Conservation (phyloP, 92 coral and sea anemone genomes). For the Umimayanthus chanpuru region DNA sequence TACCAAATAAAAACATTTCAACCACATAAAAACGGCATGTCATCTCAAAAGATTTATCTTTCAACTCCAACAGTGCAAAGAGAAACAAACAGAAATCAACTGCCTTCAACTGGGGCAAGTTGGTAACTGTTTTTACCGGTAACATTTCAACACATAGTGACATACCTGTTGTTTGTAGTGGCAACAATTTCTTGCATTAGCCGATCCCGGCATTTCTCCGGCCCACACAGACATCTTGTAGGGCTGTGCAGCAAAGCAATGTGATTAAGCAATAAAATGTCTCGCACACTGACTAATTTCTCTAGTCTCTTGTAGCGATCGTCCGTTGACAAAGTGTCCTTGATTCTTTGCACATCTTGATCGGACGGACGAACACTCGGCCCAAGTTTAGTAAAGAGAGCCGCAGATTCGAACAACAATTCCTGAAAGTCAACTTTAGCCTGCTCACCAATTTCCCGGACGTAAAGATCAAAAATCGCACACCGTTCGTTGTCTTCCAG, state of each 20-base stretch:
- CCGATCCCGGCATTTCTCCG: constrained; percentile 93
- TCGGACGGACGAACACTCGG: constrained; percentile 82
- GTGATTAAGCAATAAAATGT: constrained; percentile 87
- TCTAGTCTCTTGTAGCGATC: constrained; percentile 91
- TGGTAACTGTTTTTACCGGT: neutral
- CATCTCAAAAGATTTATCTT: constrained; percentile 26
- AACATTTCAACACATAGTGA: constrained; percentile 27
- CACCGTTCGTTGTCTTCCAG: constrained; percentile 79
- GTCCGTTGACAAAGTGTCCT: constrained; percentile 79
- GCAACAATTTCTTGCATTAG: constrained; percentile 98
- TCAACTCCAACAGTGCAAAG: constrained; percentile 30
- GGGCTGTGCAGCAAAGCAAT: constrained; percentile 95
- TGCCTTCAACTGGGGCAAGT: constrained; percentile 32
- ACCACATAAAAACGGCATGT: constrained; percentile 26
- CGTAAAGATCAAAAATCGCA: constrained; percentile 82
- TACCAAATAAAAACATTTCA: neutral
- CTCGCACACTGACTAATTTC: constrained; percentile 81
- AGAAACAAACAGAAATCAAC: constrained; percentile 10
- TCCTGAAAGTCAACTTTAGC: constrained; percentile 96
- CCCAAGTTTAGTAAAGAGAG: constrained; percentile 84
- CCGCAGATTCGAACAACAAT: constrained; percentile 94
- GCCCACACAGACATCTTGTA: constrained; percentile 91
- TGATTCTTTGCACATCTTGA: constrained; percentile 82
- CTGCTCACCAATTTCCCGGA: constrained; percentile 85
- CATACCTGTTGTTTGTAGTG: constrained; percentile 95